phyloP scores from a whole-genome alignment of 2,888 invertebrate species.

The Sinopyrophorus schimmeli region DNA sequence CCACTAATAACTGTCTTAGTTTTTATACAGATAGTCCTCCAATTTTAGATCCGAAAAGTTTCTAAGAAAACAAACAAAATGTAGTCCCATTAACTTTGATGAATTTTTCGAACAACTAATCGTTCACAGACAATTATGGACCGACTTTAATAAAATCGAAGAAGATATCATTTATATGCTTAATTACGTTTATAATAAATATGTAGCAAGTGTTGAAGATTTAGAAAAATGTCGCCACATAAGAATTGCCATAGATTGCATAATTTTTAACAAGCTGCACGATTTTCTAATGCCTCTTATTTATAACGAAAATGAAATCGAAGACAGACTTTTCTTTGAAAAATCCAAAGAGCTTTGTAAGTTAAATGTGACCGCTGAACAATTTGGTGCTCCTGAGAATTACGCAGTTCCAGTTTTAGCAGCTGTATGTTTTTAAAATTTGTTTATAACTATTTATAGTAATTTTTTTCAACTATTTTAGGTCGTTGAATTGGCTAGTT shows the following conservation, averaged over 20 bases:
- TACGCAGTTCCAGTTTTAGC: constrained; percentile 53
- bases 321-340: constrained; percentile 48
- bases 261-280: constrained; percentile 45
- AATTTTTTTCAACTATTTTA: constrained; percentile 34
- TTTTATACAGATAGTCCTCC: too few relatives aligned
- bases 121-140: not conserved
- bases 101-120: not conserved
- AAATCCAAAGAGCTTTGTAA: constrained; percentile 49
- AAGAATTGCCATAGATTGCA: constrained; percentile 7
- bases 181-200: not conserved
- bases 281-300: constrained; percentile 49
- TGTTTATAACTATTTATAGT: not conserved
- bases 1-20: too few relatives aligned
- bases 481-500: constrained; percentile 56
- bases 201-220: not conserved
- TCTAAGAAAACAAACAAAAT: constrained; percentile 9
- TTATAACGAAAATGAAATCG: constrained; percentile 41
- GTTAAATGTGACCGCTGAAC: constrained; percentile 51
- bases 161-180: constrained; percentile 2
- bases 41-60: constrained; percentile 30
- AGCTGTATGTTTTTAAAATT: constrained; percentile 45
- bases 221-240: not conserved
- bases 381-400: constrained; percentile 52
- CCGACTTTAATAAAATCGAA: constrained; percentile 2
- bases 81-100: not conserved